A percentile compares a stretch with the other conserved stretches of the same genome.
These are phyloP conservation scores for Danio choprae DNA, from an alignment of 2,797 vertebrate species.

Conservation along the genomic window DNA sequence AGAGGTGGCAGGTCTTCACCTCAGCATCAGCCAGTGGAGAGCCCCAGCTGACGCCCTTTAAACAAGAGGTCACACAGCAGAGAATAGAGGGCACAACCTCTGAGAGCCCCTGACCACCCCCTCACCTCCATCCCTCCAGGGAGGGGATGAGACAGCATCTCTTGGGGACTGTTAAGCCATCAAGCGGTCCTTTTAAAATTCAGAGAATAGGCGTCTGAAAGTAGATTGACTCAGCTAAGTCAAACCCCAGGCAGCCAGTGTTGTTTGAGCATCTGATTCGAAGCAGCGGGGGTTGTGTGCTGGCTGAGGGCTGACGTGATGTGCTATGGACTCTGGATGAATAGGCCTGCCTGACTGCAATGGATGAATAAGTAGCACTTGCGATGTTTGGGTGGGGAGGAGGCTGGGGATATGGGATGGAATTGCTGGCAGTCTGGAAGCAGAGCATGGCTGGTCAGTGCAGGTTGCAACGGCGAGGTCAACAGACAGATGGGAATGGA, in stretches of 20 bases:
- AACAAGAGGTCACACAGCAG: slow-evolving; percentile 76
- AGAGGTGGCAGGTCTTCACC: slow-evolving; percentile 77
- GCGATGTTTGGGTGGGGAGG: slow-evolving; percentile 37
- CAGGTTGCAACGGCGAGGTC: slow-evolving; percentile 72
- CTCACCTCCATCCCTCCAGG: slow-evolving; percentile 62
- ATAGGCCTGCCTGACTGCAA: background rate
- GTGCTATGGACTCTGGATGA: slow-evolving; percentile 5
- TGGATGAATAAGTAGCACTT: slow-evolving; percentile 40
- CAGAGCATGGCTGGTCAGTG: slow-evolving; percentile 14
- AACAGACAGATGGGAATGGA: slow-evolving; percentile 83
- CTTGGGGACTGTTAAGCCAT: slow-evolving; percentile 55
- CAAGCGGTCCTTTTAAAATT: slow-evolving; percentile 48
- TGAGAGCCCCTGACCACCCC: slow-evolving; percentile 71
- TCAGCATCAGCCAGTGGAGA: slow-evolving; percentile 73
- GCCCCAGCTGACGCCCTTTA: slow-evolving; percentile 81
- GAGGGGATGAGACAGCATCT: slow-evolving; percentile 52
- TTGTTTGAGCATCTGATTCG: slow-evolving; percentile 39
- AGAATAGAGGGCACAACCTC: slow-evolving; percentile 77
- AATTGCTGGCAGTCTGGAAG: slow-evolving; percentile 38
- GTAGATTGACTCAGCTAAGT: slow-evolving; percentile 31
- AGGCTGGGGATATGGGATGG: background rate
- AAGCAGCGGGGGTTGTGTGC: slow-evolving; percentile 33
- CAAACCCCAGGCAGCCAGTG: slow-evolving; percentile 12
- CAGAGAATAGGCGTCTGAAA: slow-evolving; percentile 40
- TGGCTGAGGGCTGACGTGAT: background rate